Conservation (phyloP, 1,140 invertebrate genomes). For the Microplitis mediator region DNA sequence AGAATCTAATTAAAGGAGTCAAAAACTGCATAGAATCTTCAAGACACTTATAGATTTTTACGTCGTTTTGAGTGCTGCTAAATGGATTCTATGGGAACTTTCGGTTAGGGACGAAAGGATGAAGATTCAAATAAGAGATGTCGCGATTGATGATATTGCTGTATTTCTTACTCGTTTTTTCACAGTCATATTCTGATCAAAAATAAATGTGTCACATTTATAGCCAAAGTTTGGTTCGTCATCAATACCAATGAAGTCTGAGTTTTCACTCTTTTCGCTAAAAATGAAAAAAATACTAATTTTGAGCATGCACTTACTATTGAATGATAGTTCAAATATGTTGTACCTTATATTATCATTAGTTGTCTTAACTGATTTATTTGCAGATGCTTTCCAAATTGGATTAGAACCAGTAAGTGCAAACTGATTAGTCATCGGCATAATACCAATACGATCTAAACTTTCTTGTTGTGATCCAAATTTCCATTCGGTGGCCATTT, state of each 20-base stretch:
- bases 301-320: slow-evolving; percentile 16
- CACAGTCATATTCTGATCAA: too few species aligned
- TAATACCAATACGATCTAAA: slow-evolving; percentile 62
- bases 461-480: slow-evolving; percentile 69
- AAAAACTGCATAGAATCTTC: too few species aligned
- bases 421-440: slow-evolving; percentile 73
- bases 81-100: too few species aligned
- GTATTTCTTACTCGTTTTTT: too few species aligned
- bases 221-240: slow-evolving; percentile 67
- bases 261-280: slow-evolving; percentile 67
- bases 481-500: slow-evolving; percentile 64
- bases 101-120: too few species aligned
- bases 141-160: too few species aligned
- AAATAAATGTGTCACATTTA: background rate
- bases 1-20: too few species aligned
- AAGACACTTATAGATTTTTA: too few species aligned
- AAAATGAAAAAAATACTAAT: slow-evolving; percentile 28
- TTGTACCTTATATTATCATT: slow-evolving; percentile 62
- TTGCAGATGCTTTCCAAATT: slow-evolving; percentile 63
- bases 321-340: slow-evolving; percentile 5
- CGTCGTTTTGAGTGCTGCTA: too few species aligned
- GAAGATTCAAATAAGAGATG: too few species aligned
- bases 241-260: slow-evolving; percentile 69
- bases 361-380: slow-evolving; percentile 46
- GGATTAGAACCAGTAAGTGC: slow-evolving; percentile 72